Evolutionary conservation across 2,113 vertebrate genomes (phyloP).

Genomic region (Promerops cafer): DNA sequence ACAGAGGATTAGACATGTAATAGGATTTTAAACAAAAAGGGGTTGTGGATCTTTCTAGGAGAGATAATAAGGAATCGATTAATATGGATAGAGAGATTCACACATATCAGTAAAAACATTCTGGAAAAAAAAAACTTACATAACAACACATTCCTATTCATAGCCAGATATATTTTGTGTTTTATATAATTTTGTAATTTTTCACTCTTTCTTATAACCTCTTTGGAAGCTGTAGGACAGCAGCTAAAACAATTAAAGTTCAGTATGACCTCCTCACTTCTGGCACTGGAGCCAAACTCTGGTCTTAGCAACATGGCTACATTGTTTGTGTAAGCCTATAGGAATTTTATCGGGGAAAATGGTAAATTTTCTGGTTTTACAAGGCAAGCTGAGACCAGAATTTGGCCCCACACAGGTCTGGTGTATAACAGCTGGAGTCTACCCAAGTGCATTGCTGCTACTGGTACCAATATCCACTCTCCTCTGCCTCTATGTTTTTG

Average conservation of each 20-base stretch:
- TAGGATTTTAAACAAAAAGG: not conserved
- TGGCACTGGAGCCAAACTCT: not conserved
- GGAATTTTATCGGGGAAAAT: not conserved
- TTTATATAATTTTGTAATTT: not conserved
- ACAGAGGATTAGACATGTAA: not conserved
- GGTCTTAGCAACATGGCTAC: not conserved
- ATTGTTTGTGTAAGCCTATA: not conserved
- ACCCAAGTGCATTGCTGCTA: not conserved
- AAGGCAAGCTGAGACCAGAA: not conserved
- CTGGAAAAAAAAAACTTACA: not conserved
- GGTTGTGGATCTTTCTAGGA: not conserved
- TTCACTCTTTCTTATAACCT: not conserved
- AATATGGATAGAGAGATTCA: not conserved
- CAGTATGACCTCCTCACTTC: not conserved
- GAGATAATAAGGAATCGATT: not conserved
- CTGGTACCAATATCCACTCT: not conserved
- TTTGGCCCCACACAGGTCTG: not conserved
- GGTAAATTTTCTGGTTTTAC: not conserved
- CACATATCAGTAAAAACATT: not conserved
- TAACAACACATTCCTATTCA: not conserved
- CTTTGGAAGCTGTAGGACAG: not conserved
- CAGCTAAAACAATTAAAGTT: not conserved
- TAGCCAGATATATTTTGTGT: not conserved
- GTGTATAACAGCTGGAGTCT: not conserved
- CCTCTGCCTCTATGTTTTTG: not conserved